A percentile compares a stretch with the other conserved stretches of the same genome.
phyloP scores from a whole-genome alignment of 1,140 invertebrate species.

The Palaemon carinicauda region DNA sequence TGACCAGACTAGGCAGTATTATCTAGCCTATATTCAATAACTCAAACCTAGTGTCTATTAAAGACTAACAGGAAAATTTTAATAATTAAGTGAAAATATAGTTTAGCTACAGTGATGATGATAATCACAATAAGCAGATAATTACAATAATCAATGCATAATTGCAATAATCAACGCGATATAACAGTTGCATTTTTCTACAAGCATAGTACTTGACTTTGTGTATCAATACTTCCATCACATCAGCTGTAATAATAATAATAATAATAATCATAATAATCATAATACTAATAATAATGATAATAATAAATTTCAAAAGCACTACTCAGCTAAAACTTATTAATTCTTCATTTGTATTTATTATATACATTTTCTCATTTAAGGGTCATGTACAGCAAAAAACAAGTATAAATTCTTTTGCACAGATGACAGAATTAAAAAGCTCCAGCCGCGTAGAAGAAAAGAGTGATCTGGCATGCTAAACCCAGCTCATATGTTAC shows the following conservation, averaged over 20 bases:
- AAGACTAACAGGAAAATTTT: constrained; percentile 50
- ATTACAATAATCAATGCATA: constrained; percentile 49
- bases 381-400: neutral
- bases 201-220: constrained; percentile 2
- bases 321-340: neutral
- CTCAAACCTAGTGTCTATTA: constrained; percentile 54
- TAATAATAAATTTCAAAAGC: neutral
- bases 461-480: neutral
- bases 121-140: constrained; percentile 52
- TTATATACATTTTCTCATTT: neutral
- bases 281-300: neutral
- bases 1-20: constrained; percentile 51
- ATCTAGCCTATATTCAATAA: constrained; percentile 51
- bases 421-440: neutral
- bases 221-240: neutral
- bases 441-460: neutral
- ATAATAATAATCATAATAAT: neutral
- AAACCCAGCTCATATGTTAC: neutral
- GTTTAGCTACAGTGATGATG: constrained; percentile 50
- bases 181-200: constrained; percentile 52
- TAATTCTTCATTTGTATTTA: neutral
- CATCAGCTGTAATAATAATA: neutral
- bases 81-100: constrained; percentile 49
- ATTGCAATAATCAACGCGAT: constrained; percentile 47
- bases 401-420: neutral